Evolutionary conservation across 2,797 vertebrate species (phyloP).

Genomic region (Ataeniobius toweri): DNA sequence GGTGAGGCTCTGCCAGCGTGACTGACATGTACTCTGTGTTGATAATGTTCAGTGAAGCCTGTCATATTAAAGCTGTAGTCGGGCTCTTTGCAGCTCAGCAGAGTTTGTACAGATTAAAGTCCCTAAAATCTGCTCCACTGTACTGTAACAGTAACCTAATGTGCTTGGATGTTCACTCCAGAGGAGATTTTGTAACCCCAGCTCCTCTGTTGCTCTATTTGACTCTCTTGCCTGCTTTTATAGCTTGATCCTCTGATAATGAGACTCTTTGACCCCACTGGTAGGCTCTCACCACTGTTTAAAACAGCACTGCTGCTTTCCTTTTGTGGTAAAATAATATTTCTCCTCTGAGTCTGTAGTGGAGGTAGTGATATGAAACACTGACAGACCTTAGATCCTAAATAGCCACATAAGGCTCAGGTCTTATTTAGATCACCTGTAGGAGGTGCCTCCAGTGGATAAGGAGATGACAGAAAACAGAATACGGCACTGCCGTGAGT

Average conservation of each 20-base stretch:
- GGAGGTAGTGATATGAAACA: not conserved
- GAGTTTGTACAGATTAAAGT: not conserved
- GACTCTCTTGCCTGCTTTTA: not conserved
- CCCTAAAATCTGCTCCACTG: not conserved
- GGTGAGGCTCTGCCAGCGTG: slow-evolving; percentile 75
- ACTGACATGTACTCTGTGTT: not conserved
- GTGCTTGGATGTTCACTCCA: not conserved
- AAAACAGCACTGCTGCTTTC: not conserved
- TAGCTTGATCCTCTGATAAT: not conserved
- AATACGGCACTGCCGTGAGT: not conserved
- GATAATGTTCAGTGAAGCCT: not conserved
- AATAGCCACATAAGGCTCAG: not conserved
- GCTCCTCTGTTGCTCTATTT: not conserved
- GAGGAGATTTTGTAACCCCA: not conserved
- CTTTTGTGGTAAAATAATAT: not conserved
- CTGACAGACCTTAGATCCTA: not conserved
- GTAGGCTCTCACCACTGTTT: not conserved
- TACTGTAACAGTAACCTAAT: not conserved
- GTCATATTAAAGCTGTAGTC: not conserved
- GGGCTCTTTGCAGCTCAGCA: not conserved
- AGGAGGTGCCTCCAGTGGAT: not conserved
- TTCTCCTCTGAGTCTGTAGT: not conserved
- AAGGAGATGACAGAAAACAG: not conserved
- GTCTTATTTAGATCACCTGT: not conserved
- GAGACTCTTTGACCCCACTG: not conserved